Conservation (phyloP, 2,888 invertebrate genomes). For the Cremastobaeus sp. region DNA sequence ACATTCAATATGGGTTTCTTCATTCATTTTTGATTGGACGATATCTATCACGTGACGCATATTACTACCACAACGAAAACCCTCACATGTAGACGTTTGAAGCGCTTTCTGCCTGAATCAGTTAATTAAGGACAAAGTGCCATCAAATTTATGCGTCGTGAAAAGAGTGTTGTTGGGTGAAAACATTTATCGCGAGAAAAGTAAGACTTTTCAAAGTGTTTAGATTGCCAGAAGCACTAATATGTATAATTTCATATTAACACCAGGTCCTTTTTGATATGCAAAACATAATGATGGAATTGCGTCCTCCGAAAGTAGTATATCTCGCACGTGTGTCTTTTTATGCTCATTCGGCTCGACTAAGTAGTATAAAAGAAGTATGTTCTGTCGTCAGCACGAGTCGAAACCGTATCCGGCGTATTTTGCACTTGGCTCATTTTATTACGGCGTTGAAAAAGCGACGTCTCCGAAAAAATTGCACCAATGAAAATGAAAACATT, state of each 20-base stretch:
- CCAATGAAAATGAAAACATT: conserved; percentile 23
- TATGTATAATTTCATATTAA: neutral
- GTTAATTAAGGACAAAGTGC: no score
- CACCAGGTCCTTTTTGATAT: conserved; percentile 4
- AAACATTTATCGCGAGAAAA: no score
- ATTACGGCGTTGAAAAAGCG: conserved; percentile 7
- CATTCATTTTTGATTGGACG: no score
- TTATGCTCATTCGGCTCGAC: conserved; percentile 15
- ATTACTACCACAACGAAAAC: no score
- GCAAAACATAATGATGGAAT: conserved; percentile 12
- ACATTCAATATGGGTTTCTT: no score
- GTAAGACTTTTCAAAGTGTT: no score
- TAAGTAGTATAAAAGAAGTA: conserved; percentile 60
- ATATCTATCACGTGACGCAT: no score
- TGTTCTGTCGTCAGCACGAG: conserved; percentile 51
- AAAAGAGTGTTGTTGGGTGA: no score
- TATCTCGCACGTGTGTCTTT: conserved; percentile 7
- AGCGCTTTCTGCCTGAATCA: no score
- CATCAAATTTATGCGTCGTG: no score
- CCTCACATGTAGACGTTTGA: no score
- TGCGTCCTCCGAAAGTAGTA: neutral
- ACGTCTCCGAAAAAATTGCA: conserved; percentile 13
- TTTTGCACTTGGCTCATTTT: conserved; percentile 7
- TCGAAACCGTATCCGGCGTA: conserved; percentile 13
- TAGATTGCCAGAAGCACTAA: no score